A percentile compares a stretch with the other conserved stretches of the same genome.
Conservation (phyloP, 2,113 vertebrate genomes). For the Scomber japonicus region DNA sequence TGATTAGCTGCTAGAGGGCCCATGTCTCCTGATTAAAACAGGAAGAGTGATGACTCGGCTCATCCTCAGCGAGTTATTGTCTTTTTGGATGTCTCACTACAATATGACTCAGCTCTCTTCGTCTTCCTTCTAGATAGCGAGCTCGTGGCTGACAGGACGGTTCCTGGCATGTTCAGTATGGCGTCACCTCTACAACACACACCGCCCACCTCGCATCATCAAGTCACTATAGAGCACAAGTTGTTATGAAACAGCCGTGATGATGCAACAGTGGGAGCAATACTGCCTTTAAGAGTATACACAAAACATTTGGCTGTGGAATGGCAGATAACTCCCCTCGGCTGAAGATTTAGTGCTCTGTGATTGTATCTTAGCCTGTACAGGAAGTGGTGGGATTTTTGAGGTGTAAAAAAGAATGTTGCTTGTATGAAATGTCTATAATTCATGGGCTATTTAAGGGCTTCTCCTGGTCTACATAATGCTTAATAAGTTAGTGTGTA, state of each 20-base stretch:
- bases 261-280: slow-evolving; percentile 61
- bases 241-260: slow-evolving; percentile 69
- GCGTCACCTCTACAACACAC: slow-evolving; percentile 46
- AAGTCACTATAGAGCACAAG: slow-evolving; percentile 47
- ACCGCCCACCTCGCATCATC: slow-evolving; percentile 36
- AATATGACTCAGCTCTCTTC: slow-evolving; percentile 76
- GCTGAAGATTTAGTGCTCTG: slow-evolving; percentile 47
- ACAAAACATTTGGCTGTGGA: slow-evolving; percentile 50
- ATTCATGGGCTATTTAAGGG: slow-evolving; percentile 75
- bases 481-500: slow-evolving; percentile 78
- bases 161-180: slow-evolving; percentile 41
- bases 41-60: slow-evolving; percentile 76
- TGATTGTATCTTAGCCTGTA: slow-evolving; percentile 42
- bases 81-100: slow-evolving; percentile 47
- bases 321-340: slow-evolving; percentile 44
- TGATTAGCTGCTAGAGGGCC: slow-evolving; percentile 61
- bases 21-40: slow-evolving; percentile 75
- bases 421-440: slow-evolving; percentile 63
- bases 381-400: slow-evolving; percentile 70
- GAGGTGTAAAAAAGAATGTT: slow-evolving; percentile 60
- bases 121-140: slow-evolving; percentile 76
- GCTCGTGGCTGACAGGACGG: slow-evolving; percentile 52
- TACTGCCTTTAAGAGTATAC: slow-evolving; percentile 35
- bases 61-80: slow-evolving; percentile 69
- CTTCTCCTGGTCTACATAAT: slow-evolving; percentile 75